phyloP scores from a whole-genome alignment of 2,888 invertebrate genomes.

The Torymus tubicola region DNA sequence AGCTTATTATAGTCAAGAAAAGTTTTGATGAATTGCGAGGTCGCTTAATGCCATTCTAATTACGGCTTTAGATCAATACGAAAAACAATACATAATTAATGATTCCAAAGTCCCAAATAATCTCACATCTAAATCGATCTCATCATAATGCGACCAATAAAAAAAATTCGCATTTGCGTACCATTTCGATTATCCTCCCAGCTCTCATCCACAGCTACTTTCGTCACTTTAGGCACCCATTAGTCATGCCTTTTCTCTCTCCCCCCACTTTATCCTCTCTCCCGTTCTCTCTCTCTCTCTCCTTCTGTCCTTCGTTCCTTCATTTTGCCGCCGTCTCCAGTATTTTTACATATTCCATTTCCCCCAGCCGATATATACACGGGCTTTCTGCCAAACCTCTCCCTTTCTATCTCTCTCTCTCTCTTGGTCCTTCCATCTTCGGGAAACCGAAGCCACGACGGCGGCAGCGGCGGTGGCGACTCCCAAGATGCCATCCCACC shows the following conservation, averaged over 20 bases:
- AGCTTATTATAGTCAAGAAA: too few relatives aligned
- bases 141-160: slow-evolving; percentile 23
- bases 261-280: too few relatives aligned
- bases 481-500: slow-evolving; percentile 62
- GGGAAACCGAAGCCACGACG: slow-evolving; percentile 33
- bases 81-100: slow-evolving; percentile 5
- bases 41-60: neutral
- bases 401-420: slow-evolving; percentile 53
- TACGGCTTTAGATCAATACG: neutral
- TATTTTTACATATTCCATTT: slow-evolving; percentile 57
- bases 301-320: slow-evolving; percentile 1
- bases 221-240: slow-evolving; percentile 55
- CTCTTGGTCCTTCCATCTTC: slow-evolving; percentile 47
- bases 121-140: neutral
- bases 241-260: slow-evolving; percentile 51
- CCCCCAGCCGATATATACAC: slow-evolving; percentile 46
- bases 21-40: too few relatives aligned
- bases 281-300: neutral
- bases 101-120: slow-evolving; percentile 7
- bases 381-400: slow-evolving; percentile 62
- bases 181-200: slow-evolving; percentile 15
- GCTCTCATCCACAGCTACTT: neutral
- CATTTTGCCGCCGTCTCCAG: slow-evolving; percentile 37
- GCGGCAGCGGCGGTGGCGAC: neutral
- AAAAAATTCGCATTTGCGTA: slow-evolving; percentile 34